Percentiles rank a stretch among this genome's conserved stretches.
phyloP scores from a whole-genome alignment of 37 sponge, comb jelly and placozoan genomes.

The Hormiphora californensis region DNA sequence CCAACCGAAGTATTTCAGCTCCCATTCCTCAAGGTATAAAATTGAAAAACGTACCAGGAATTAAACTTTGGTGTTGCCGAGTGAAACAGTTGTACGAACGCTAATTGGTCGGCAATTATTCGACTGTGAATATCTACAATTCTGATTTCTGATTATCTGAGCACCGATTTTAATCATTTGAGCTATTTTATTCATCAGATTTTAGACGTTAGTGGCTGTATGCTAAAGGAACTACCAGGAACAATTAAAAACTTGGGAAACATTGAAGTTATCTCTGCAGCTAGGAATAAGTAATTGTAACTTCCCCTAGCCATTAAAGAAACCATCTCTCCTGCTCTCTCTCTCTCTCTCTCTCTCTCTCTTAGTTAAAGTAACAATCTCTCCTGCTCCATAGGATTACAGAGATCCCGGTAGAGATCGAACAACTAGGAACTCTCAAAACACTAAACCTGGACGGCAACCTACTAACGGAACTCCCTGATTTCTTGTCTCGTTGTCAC shows the following conservation, averaged over 20 bases:
- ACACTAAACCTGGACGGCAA: slow-evolving; percentile 50
- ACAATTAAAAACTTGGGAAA: not conserved
- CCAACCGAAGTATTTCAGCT: slow-evolving; percentile 26
- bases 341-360: too few relatives aligned
- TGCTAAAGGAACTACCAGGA: not conserved
- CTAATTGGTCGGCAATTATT: too few relatives aligned
- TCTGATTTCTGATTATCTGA: too few relatives aligned
- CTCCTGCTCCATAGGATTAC: not conserved
- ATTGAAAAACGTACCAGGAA: not conserved
- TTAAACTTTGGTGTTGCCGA: not conserved
- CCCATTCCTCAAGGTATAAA: slow-evolving; percentile 49
- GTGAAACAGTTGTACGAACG: too few relatives aligned
- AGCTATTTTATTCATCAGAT: not conserved
- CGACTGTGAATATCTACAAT: too few relatives aligned
- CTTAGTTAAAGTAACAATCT: too few relatives aligned
- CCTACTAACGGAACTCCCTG: slow-evolving; percentile 22
- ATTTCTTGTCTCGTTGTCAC: slow-evolving; percentile 50
- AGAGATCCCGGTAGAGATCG: slow-evolving; percentile 2
- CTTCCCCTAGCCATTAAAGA: too few relatives aligned
- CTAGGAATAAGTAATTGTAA: not conserved
- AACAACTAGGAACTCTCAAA: not conserved
- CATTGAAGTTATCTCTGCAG: slow-evolving; percentile 1
- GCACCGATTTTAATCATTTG: not conserved
- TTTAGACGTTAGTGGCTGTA: slow-evolving; percentile 20
- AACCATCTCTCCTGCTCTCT: too few relatives aligned